A percentile compares a stretch with the other conserved stretches of the same genome.
These are phyloP conservation scores for Tipula vernalis DNA, from an alignment of 2,888 invertebrate genomes.

Conservation along the genomic window DNA sequence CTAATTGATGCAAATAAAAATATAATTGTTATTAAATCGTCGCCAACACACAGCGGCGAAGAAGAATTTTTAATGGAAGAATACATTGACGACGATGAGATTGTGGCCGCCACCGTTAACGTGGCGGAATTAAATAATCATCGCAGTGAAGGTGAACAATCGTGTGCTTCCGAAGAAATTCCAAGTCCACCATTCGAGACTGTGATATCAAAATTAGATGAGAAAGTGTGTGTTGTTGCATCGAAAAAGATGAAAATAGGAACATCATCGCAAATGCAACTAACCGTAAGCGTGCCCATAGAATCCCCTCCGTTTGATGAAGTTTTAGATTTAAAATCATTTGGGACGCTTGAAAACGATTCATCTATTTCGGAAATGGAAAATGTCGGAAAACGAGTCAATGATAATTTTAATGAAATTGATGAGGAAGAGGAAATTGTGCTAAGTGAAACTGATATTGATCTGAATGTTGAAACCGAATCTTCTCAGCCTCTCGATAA, in stretches of 20 bases:
- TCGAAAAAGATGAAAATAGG: not conserved
- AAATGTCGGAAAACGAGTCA: not conserved
- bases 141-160: not conserved
- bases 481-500: not conserved
- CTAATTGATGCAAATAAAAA: not conserved
- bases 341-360: not conserved
- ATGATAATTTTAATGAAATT: not conserved
- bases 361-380: slow-evolving; percentile 5
- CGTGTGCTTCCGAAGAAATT: not conserved
- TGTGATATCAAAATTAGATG: not conserved
- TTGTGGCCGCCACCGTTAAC: not conserved
- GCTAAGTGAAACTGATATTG: not conserved
- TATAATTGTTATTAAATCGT: not conserved
- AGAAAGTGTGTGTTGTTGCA: not conserved
- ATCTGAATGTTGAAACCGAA: not conserved
- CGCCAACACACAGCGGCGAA: not conserved
- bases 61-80: not conserved
- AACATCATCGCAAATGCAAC: not conserved
- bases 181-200: slow-evolving; percentile 8
- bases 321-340: not conserved
- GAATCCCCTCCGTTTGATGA: not conserved
- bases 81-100: not conserved
- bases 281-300: not conserved
- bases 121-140: not conserved
- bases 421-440: not conserved